Conservation (phyloP, 2,113 vertebrate species). For the Scatophagus argus region DNA sequence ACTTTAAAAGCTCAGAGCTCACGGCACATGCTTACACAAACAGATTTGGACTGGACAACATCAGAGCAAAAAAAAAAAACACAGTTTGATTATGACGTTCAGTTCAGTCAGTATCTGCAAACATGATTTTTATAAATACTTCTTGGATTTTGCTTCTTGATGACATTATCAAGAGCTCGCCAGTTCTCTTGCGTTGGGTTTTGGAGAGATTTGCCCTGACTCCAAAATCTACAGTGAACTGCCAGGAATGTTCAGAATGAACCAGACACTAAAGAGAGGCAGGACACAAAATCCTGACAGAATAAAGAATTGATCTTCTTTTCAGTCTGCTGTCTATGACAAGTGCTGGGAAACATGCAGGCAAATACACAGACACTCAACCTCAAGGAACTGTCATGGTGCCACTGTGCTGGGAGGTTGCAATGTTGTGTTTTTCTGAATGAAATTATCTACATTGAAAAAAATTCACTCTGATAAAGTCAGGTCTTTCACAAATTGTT, state of each 20-base stretch:
- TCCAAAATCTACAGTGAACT: constrained; percentile 23
- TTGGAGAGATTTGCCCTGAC: neutral
- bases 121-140: constrained; percentile 19
- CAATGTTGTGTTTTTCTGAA: neutral
- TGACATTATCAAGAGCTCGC: constrained; percentile 8
- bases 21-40: neutral
- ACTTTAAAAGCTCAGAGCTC: constrained; percentile 5
- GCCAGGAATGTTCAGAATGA: constrained; percentile 29
- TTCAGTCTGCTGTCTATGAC: neutral
- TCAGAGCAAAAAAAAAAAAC: neutral
- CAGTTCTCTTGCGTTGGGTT: constrained; percentile 3
- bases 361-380: neutral
- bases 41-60: neutral
- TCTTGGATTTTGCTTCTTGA: constrained; percentile 7
- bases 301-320: neutral
- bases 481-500: neutral
- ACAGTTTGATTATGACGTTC: neutral
- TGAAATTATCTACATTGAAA: neutral
- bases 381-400: constrained; percentile 1
- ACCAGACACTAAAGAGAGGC: constrained; percentile 1
- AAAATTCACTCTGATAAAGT: neutral
- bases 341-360: neutral
- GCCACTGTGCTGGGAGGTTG: neutral
- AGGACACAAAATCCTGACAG: neutral
- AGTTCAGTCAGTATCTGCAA: constrained; percentile 2